Conservation (phyloP, 2,797 vertebrate species). For the Molossus molossus region DNA sequence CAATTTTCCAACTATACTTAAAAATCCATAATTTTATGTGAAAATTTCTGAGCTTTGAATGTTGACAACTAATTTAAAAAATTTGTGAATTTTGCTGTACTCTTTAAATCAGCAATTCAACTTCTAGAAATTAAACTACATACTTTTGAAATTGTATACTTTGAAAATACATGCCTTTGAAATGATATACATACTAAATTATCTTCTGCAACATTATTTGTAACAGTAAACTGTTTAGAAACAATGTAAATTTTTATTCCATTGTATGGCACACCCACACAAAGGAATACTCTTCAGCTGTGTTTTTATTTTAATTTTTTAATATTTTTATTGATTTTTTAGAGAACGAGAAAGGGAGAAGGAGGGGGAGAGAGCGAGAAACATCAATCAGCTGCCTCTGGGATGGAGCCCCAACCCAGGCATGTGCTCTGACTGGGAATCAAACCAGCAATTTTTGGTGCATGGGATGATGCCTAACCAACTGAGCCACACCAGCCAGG, state of each 20-base stretch:
- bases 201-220: constrained; percentile 47
- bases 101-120: neutral
- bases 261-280: neutral
- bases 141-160: neutral
- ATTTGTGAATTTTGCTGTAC: neutral
- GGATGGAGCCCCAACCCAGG: too few relatives aligned
- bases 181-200: neutral
- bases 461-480: too few relatives aligned
- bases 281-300: neutral
- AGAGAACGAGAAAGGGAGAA: too few relatives aligned
- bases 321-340: too few relatives aligned
- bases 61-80: neutral
- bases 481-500: too few relatives aligned
- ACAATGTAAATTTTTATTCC: neutral
- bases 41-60: constrained; percentile 23
- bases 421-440: too few relatives aligned
- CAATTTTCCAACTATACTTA: neutral
- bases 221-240: constrained; percentile 43
- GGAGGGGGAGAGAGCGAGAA: too few relatives aligned
- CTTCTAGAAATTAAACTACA: neutral
- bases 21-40: neutral
- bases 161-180: neutral
- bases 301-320: neutral
- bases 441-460: too few relatives aligned
- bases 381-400: too few relatives aligned